Base-by-base conservation (phyloP, 2,888 invertebrate genomes). In the Ecliptopera silaceata region DNA sequence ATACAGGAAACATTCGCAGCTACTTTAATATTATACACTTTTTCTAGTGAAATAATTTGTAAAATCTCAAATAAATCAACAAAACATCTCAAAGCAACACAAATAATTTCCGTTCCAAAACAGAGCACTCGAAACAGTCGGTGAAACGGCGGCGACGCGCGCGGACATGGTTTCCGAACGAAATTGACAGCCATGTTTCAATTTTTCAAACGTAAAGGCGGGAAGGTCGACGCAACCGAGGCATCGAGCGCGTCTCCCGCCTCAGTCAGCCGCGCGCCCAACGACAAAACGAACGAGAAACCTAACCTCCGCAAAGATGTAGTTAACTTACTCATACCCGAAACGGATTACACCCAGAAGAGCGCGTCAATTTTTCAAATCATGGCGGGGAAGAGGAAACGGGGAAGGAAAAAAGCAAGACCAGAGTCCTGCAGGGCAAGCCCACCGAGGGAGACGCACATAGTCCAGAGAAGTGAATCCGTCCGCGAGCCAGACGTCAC, bases 181-280 rank as follows among this genome's bases (percentile, higher is more conserved):
- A 63, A 59, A 56, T 61, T 71, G 71, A 74, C 69, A 71, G 66
- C 63, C 72, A 91, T 91, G 90, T 91, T 91, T 74, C 87, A 82
- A 70, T 88, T 91, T 80, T 90, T 91, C 78, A 90, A 89, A 79
- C 80, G 84, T 70, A 88, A 82, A 80, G 76, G 82, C 84, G 86
- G 83, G 80, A 89, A 88, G 79, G 80, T 76, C 82, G 85, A 86
- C 63, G 70, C 81, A 45, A 78, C 50, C 44, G 58, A 55, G 12
- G 66, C 62, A 84, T 83, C 73, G 72, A 66, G 65, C 66, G 68
- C 65, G 50, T 69, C 67, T 38, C 50, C 70, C 47, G 68, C 73
- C 64, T 67, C 86, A 80, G 83, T 84, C 76, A 80, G 81, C 75
- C 80, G 82, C 79, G 71, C 84, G 71, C 75, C 74, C 64, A 64